Evolutionary conservation across 1,140 invertebrate species (phyloP), one percentile per base, ranked within the genome.

Genomic region (Nomia melanderi): DNA sequence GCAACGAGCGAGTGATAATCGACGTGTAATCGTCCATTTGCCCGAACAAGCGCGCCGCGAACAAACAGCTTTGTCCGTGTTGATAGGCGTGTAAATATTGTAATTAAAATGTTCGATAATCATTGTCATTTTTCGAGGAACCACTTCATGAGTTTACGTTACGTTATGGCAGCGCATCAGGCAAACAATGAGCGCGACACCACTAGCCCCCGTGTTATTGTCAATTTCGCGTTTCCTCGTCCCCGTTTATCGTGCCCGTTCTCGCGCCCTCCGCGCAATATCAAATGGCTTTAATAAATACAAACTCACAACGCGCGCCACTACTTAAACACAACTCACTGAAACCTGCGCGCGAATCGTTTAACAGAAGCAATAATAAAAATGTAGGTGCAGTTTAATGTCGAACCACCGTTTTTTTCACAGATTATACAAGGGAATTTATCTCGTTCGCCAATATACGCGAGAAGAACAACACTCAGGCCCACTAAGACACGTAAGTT

Each of bases 31-130:
- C 72, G 64, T 75, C 64, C 72, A 66, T 75, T 67, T 27, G 36
- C 39, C 11, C 53, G 27, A 1, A 57, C 72, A 44, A 67, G 53
- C 64, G 29, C 36, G 53, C 53, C 53, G 39, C 64, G 53, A 39
- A 75, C 72, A 75, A 75, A 57, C 53, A 75, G 72, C 72, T 67
- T 75, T 75, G 72, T 75, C 27, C 72, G 0, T 17, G 36, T 59
- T 67, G 72, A 67, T 75, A 75, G 72, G 63, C 23, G 63, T 75
- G 72, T 75, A 75, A 75, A 75, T 75, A 67, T 75, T 75, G 72
- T 75, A 75, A 75, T 75, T 75, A 75, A 75, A 75, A 75, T 67
- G 72, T 75, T 67, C 72, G 53, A 75, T 75, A 67, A 75, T 75
- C 72, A 67, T 75, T 75, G 72, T 75, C 63, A 75, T 75, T 75